A percentile compares a stretch with the other conserved stretches of the same genome.
phyloP scores from a whole-genome alignment of 2,888 invertebrate species.

The Dione vanillae region DNA sequence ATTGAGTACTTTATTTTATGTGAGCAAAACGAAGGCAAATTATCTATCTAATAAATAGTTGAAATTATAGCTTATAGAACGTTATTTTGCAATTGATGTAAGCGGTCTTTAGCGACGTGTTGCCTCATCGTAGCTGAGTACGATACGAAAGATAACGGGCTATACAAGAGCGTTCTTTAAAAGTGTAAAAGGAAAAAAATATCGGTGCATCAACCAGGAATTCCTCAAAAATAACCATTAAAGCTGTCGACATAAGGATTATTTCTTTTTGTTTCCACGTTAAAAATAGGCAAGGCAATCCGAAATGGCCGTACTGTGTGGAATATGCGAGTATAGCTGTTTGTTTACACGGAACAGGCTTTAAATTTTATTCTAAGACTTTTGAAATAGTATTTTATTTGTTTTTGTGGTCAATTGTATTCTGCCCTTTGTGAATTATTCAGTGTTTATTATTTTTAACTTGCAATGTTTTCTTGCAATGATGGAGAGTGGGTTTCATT shows the following conservation, averaged over 20 bases:
- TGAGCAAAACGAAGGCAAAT: neutral
- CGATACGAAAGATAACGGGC: constrained; percentile 34
- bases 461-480: constrained; percentile 22
- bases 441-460: constrained; percentile 26
- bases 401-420: constrained; percentile 42
- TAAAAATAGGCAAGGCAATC: constrained; percentile 45
- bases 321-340: constrained; percentile 40
- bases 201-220: constrained; percentile 31
- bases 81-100: constrained; percentile 23
- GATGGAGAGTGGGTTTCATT: neutral
- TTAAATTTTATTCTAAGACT: constrained; percentile 44
- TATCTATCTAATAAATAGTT: constrained; percentile 21
- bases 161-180: constrained; percentile 35
- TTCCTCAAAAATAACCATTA: constrained; percentile 34
- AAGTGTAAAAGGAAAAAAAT: constrained; percentile 35
- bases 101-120: constrained; percentile 28
- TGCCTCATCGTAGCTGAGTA: constrained; percentile 29
- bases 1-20: neutral
- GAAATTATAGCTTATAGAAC: constrained; percentile 17
- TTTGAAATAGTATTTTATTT: constrained; percentile 42
- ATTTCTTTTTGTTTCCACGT: constrained; percentile 41
- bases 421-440: constrained; percentile 37
- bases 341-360: constrained; percentile 40
- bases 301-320: constrained; percentile 41
- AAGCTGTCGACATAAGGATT: constrained; percentile 30